phyloP scores from a whole-genome alignment of 2,113 vertebrate species.

The Nyctereutes procyonoides region DNA sequence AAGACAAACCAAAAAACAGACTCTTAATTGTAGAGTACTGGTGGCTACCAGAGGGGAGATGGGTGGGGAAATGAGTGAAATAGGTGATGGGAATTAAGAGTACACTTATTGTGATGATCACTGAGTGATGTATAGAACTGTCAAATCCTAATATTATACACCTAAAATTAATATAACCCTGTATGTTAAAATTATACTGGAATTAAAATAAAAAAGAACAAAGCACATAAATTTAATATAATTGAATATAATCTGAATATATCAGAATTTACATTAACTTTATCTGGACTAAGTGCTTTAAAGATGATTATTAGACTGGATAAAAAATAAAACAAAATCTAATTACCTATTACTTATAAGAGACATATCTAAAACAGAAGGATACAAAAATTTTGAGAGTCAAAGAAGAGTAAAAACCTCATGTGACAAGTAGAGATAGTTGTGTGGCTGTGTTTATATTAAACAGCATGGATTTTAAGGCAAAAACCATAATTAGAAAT shows the following conservation, averaged over 20 bases:
- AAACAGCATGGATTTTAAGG: neutral
- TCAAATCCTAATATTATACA: neutral
- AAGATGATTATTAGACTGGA: neutral
- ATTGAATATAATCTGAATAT: neutral
- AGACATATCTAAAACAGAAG: neutral
- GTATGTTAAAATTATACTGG: neutral
- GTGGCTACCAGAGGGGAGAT: neutral
- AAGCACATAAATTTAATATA: neutral
- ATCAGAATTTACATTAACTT: neutral
- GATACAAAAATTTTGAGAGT: neutral
- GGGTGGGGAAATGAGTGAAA: neutral
- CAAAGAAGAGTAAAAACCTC: neutral
- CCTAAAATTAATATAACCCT: neutral
- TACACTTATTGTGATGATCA: neutral
- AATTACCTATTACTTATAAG: neutral
- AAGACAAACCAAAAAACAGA: neutral
- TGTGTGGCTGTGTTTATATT: neutral
- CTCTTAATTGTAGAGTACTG: neutral
- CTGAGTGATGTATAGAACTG: neutral
- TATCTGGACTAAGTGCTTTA: neutral
- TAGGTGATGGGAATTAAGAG: neutral
- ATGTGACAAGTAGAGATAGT: neutral
- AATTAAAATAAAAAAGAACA: neutral
- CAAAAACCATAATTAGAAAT: conserved; percentile 11
- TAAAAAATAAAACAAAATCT: neutral